phyloP scores from a whole-genome alignment of 2,888 invertebrate species.

The Panorpa germanica region DNA sequence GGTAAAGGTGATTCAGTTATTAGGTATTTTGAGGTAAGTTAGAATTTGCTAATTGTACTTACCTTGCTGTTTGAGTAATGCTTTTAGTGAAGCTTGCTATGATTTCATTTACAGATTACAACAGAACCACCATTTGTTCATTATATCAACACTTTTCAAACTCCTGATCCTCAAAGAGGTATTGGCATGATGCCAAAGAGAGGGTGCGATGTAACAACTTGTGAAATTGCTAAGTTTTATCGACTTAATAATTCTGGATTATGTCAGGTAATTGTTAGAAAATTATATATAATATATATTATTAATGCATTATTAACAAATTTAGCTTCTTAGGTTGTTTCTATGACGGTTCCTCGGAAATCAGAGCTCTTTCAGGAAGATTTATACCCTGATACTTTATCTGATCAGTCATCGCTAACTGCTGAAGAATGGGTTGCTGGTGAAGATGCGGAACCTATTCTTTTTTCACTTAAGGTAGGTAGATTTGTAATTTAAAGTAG shows the following conservation, averaged over 20 bases:
- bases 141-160: slow-evolving; percentile 93
- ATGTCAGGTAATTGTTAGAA: slow-evolving; percentile 73
- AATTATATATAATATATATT: slow-evolving; percentile 2
- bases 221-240: slow-evolving; percentile 92
- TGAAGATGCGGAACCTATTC: slow-evolving; percentile 73
- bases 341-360: slow-evolving; percentile 97
- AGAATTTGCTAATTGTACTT: background rate
- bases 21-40: slow-evolving; percentile 60
- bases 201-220: slow-evolving; percentile 83
- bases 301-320: slow-evolving; percentile 1
- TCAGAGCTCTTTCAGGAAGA: slow-evolving; percentile 96
- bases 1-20: slow-evolving; percentile 98
- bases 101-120: slow-evolving; percentile 39
- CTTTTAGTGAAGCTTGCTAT: background rate
- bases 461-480: slow-evolving; percentile 80
- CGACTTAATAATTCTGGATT: slow-evolving; percentile 85
- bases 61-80: background rate
- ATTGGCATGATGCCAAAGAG: slow-evolving; percentile 97
- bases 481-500: slow-evolving; percentile 14
- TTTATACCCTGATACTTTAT: slow-evolving; percentile 86
- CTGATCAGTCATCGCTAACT: slow-evolving; percentile 71
- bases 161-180: slow-evolving; percentile 93
- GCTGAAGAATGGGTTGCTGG: slow-evolving; percentile 89
- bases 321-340: slow-evolving; percentile 39
- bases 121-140: slow-evolving; percentile 89